These are phyloP conservation scores for Aphelinus certus DNA, from an alignment of 1,140 invertebrate genomes.

Conservation along the genomic window DNA sequence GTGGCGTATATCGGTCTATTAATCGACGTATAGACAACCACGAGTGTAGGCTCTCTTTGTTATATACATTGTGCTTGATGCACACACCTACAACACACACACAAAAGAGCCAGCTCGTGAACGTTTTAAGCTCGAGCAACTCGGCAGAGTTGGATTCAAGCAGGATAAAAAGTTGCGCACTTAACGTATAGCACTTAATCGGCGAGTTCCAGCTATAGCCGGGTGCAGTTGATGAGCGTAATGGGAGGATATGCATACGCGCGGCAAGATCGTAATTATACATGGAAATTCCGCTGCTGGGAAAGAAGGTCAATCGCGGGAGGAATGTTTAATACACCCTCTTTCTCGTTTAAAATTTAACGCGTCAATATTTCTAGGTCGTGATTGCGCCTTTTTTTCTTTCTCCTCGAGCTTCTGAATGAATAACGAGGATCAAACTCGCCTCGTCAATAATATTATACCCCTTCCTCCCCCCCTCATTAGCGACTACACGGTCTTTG, in stretches of 20 bases:
- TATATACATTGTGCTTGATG: slow-evolving; percentile 15
- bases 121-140: slow-evolving; percentile 9
- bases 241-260: neutral
- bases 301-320: slow-evolving; percentile 34
- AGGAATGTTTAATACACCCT: neutral
- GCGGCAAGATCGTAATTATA: slow-evolving; percentile 5
- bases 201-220: slow-evolving; percentile 7
- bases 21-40: no score
- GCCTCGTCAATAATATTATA: no score
- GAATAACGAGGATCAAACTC: no score
- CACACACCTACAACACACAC: neutral
- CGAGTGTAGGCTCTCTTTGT: neutral
- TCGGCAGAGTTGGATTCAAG: slow-evolving; percentile 25
- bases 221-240: slow-evolving; percentile 23
- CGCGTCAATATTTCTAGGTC: neutral
- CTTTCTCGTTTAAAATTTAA: neutral
- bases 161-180: slow-evolving; percentile 31
- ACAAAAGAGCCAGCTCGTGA: neutral
- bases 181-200: slow-evolving; percentile 18
- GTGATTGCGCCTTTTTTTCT: neutral
- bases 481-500: no score
- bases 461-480: no score
- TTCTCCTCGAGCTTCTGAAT: no score
- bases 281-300: slow-evolving; percentile 14
- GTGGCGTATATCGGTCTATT: no score